A percentile compares a stretch with the other conserved stretches of the same genome.
Evolutionary conservation across 2,797 vertebrate genomes (phyloP).

Genomic region (Mycteria americana): DNA sequence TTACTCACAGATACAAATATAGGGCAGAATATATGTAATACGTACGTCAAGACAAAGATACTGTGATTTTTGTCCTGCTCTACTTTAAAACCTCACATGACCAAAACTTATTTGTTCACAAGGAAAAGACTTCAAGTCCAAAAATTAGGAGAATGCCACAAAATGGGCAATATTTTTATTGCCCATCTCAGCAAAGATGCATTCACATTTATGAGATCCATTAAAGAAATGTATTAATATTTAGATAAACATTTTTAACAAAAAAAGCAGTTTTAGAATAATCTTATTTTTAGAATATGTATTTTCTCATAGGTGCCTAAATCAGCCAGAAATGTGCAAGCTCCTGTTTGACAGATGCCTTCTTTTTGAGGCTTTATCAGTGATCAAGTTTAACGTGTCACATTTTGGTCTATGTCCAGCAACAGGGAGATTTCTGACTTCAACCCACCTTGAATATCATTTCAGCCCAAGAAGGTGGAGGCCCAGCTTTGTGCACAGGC

Average conservation of each 20-base stretch:
- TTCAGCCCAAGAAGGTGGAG: background rate
- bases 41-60: background rate
- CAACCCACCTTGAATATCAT: background rate
- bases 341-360: background rate
- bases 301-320: background rate
- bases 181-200: background rate
- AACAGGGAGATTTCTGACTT: background rate
- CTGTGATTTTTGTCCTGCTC: background rate
- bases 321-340: background rate
- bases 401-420: background rate
- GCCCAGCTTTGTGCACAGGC: background rate
- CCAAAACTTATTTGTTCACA: background rate
- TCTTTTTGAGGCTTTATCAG: background rate
- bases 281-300: background rate
- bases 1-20: background rate
- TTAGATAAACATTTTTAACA: background rate
- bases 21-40: background rate
- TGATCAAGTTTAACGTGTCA: background rate
- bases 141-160: background rate
- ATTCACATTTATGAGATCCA: background rate
- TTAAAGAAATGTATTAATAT: background rate
- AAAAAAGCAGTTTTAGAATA: background rate
- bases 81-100: background rate
- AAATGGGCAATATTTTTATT: background rate
- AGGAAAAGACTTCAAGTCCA: background rate